Evolutionary conservation across 2,888 invertebrate species (phyloP).

Genomic region (Drosophila mayaguana): DNA sequence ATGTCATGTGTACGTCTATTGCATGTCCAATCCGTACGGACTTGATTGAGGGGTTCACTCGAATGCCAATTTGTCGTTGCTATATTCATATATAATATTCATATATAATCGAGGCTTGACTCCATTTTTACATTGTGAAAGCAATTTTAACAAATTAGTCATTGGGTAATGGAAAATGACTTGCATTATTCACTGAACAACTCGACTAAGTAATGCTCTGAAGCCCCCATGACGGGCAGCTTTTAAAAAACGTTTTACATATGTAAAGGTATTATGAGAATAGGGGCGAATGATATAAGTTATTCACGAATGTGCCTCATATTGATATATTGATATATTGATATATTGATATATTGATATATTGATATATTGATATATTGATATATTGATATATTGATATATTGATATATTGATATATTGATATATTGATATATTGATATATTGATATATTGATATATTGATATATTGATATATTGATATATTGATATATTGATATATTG

Average conservation of each 20-base stretch:
- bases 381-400: neutral
- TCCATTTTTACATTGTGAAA: conserved; percentile 10
- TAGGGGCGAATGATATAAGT: neutral
- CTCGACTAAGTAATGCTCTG: neutral
- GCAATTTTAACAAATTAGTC: conserved; percentile 16
- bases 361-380: neutral
- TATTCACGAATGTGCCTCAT: neutral
- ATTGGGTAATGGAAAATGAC: conserved; percentile 15
- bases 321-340: neutral
- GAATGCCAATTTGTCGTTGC: conserved; percentile 3
- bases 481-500: neutral
- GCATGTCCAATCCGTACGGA: neutral
- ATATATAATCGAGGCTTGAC: neutral
- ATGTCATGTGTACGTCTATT: neutral
- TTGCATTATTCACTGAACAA: conserved; percentile 19
- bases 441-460: neutral
- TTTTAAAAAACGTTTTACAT: neutral
- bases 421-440: neutral
- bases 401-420: neutral
- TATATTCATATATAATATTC: neutral
- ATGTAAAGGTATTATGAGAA: neutral
- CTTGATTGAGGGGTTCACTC: neutral
- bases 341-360: neutral
- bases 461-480: neutral
- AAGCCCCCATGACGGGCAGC: neutral